Conservation (phyloP, 2,888 invertebrate species). For the Torymus texanus region DNA sequence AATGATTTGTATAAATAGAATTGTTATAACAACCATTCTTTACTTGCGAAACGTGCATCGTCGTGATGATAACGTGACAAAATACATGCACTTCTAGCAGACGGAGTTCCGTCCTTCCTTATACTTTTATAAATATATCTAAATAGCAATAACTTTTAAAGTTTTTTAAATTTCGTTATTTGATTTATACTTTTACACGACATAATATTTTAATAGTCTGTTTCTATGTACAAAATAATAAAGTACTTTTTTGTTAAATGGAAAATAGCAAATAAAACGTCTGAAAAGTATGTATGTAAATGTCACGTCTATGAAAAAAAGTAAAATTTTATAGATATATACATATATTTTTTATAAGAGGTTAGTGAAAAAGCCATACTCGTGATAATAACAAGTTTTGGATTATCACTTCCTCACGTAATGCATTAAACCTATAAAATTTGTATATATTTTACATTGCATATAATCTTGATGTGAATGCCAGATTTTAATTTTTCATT, state of each 20-base stretch:
- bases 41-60: conserved; percentile 46
- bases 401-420: conserved; percentile 24
- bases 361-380: conserved; percentile 44
- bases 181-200: conserved; percentile 3
- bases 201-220: conserved; percentile 1
- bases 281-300: conserved; percentile 59
- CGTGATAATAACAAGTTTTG: conserved; percentile 38
- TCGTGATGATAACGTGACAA: conserved; percentile 38
- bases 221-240: conserved; percentile 15
- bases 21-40: conserved; percentile 49
- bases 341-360: conserved; percentile 62
- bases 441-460: conserved; percentile 54
- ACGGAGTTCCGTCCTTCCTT: conserved; percentile 37
- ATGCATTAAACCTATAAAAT: conserved; percentile 41
- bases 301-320: conserved; percentile 59
- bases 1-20: conserved; percentile 55
- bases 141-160: conserved; percentile 32
- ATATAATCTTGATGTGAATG: conserved; percentile 46
- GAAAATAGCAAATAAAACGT: conserved; percentile 38
- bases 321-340: conserved; percentile 63
- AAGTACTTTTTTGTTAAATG: conserved; percentile 6
- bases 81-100: conserved; percentile 26
- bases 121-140: conserved; percentile 13
- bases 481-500: conserved; percentile 55
- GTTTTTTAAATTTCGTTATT: conserved; percentile 26